Evolutionary conservation across 2,797 vertebrate species (phyloP), one percentile per base, ranked within the genome.

Genomic region (Ptychadena robeensis): DNA sequence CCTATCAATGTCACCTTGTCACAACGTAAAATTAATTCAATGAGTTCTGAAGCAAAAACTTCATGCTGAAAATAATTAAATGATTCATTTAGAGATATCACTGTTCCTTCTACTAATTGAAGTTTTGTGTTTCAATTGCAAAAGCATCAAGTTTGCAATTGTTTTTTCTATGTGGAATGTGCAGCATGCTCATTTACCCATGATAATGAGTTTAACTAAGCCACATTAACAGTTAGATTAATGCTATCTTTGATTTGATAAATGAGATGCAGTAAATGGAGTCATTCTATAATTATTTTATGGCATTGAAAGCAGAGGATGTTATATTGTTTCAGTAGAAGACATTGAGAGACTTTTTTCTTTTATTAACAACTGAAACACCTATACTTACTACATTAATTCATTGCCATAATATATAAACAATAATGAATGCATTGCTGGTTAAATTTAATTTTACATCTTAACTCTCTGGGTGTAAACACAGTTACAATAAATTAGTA

Each of bases 1-100:
- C 61, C 37, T 40, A 77, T 77, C 74, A 77, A 73, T 73, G 74
- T 77, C 74, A 77, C 74, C 74, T 44, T 77, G 74, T 75, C 73
- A n/a, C 57, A 25, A 75, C 66, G 35, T 38, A 65, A 77, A 65
- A 77, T 75, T 75, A 75, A 75, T 75, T 61, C 57, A 61, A 28
- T 65, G 37, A 34, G 48, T 57, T 59, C 48, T 59, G 28, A 57
- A 73, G 72, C 72, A 73, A 31, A 73, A 73, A 73, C 9, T 44
- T 65, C 61, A 77, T 77, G 61, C 34, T 44, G 35, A 35, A 77
- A 44, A 77, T 77, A 77, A 77, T 77, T 37, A 77, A 77, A 77
- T 77, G 61, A 40, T 77, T 38, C 74, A 77, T 77, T 77, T 30
- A 61, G 22, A n/a, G 35, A 28, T 77, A 77, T 77, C 74, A 77